Conservation (phyloP, 1,140 invertebrate species). For the Drosophila teissieri region DNA sequence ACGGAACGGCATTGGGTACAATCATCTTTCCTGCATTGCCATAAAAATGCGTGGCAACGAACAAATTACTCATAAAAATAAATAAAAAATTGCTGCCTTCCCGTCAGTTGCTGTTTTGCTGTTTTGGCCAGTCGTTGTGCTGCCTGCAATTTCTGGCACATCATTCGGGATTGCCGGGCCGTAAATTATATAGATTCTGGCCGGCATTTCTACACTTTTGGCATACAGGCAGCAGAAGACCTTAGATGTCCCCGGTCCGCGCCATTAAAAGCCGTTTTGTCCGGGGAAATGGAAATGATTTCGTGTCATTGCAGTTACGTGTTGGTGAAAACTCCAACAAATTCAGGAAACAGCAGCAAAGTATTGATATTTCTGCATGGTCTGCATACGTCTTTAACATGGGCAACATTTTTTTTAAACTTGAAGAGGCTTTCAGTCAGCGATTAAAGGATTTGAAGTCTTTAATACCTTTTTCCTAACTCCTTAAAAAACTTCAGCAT, state of each 20-base stretch:
- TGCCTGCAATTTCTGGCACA: conserved; percentile 71
- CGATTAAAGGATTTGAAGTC: neutral
- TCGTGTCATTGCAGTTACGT: conserved; percentile 76
- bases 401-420: neutral
- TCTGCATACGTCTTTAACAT: conserved; percentile 7
- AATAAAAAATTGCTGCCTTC: conserved; percentile 69
- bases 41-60: conserved; percentile 74
- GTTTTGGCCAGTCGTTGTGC: conserved; percentile 5
- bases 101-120: conserved; percentile 6
- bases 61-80: conserved; percentile 75
- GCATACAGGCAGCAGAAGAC: conserved; percentile 9
- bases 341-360: neutral
- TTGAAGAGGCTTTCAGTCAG: too few relatives aligned
- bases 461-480: neutral
- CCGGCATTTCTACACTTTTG: conserved; percentile 41
- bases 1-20: conserved; percentile 46
- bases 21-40: conserved; percentile 69
- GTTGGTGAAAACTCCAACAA: conserved; percentile 44
- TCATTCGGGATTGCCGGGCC: conserved; percentile 56
- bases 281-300: conserved; percentile 65
- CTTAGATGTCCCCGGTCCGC: conserved; percentile 14
- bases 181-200: conserved; percentile 72
- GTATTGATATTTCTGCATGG: conserved; percentile 2
- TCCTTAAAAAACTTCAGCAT: too few relatives aligned
- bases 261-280: conserved; percentile 60